These are phyloP conservation scores for Pycnonotus jocosus DNA, from an alignment of 2,113 vertebrate genomes.

Conservation along the genomic window DNA sequence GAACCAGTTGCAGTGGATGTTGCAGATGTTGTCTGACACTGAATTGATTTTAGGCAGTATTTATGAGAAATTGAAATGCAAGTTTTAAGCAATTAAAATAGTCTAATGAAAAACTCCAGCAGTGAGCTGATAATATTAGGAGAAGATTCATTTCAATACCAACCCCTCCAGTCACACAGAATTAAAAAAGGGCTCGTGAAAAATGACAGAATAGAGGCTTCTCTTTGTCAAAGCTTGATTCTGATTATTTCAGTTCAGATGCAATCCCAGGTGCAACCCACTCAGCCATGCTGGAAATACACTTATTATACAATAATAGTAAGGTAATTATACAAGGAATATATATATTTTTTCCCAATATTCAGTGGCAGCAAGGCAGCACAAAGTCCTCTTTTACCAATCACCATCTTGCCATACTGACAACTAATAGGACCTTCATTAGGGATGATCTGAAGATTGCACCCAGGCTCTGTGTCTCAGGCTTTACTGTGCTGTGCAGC, in stretches of 20 bases:
- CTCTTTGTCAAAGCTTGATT: background rate
- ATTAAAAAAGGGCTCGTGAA: background rate
- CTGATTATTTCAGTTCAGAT: background rate
- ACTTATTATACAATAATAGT: no score
- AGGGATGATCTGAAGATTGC: background rate
- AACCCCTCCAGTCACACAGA: background rate
- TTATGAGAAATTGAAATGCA: conserved; percentile 7
- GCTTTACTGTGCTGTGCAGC: background rate
- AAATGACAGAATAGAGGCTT: background rate
- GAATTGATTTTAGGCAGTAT: conserved; percentile 33
- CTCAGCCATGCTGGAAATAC: background rate
- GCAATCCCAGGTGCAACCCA: background rate
- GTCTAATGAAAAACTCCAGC: conserved; percentile 9
- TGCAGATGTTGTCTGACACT: conserved; percentile 12
- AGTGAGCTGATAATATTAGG: background rate
- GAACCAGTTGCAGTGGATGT: background rate
- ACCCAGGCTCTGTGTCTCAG: background rate
- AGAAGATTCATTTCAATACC: background rate
- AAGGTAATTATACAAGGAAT: background rate
- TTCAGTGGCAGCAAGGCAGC: background rate
- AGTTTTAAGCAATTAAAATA: conserved; percentile 38
- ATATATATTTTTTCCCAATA: no score
- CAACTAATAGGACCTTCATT: background rate
- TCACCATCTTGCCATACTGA: background rate
- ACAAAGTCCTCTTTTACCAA: background rate